Conservation (phyloP, 2,797 vertebrate genomes). For the Rhinogobio ventralis region DNA sequence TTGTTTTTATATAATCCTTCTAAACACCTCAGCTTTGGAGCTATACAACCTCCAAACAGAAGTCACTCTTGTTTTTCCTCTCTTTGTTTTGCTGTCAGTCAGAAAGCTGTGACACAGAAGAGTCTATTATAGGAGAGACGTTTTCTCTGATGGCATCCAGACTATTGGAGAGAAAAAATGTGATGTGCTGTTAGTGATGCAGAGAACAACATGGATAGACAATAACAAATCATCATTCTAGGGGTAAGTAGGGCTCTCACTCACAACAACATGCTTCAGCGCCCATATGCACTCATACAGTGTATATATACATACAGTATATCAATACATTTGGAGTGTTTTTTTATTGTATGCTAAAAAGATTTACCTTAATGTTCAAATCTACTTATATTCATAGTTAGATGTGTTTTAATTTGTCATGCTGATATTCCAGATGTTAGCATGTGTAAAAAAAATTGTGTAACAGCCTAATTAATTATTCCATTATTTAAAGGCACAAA, state of each 20-base stretch:
- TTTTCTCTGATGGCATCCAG: slow-evolving; percentile 60
- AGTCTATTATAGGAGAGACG: slow-evolving; percentile 56
- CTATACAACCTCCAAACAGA: slow-evolving; percentile 15
- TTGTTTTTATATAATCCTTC: slow-evolving; percentile 65
- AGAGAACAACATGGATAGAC: slow-evolving; percentile 67
- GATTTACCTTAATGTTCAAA: background rate
- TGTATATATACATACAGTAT: background rate
- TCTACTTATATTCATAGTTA: background rate
- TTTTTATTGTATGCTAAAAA: slow-evolving; percentile 3
- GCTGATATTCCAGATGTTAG: background rate
- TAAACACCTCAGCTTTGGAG: slow-evolving; percentile 56
- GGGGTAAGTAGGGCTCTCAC: slow-evolving; percentile 72
- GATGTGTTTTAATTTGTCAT: background rate
- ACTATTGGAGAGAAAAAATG: slow-evolving; percentile 49
- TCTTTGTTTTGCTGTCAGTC: slow-evolving; percentile 8
- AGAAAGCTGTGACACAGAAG: slow-evolving; percentile 62
- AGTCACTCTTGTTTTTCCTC: slow-evolving; percentile 3
- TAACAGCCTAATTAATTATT: background rate
- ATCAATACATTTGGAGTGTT: background rate
- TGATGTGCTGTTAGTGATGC: slow-evolving; percentile 63
- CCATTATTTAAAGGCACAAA: too few species aligned
- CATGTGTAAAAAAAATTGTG: background rate
- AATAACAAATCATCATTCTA: slow-evolving; percentile 71
- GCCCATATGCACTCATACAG: background rate
- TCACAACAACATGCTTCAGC: slow-evolving; percentile 8